phyloP scores from a whole-genome alignment of 2,888 invertebrate genomes.

The Eristalinus sepulchralis region DNA sequence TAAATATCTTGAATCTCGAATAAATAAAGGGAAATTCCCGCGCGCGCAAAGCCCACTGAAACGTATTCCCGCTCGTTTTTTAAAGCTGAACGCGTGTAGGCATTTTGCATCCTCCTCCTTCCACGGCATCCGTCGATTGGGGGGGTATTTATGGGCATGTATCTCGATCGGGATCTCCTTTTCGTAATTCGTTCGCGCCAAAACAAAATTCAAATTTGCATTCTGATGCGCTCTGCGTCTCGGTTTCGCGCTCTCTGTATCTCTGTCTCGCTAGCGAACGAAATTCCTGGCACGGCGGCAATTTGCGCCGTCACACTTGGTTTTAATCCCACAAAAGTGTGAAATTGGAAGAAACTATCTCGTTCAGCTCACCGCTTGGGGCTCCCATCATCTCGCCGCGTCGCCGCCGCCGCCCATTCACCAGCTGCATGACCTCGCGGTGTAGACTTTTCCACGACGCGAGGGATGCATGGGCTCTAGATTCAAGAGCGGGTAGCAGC shows the following conservation, averaged over 20 bases:
- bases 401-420: background rate
- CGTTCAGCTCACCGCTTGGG: constrained; percentile 1
- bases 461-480: background rate
- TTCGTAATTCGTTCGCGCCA: constrained; percentile 63
- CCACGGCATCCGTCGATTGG: constrained; percentile 15
- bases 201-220: constrained; percentile 69
- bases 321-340: constrained; percentile 67
- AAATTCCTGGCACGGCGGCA: constrained; percentile 49
- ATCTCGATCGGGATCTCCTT: constrained; percentile 57
- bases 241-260: background rate
- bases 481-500: constrained; percentile 35
- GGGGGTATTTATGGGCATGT: constrained; percentile 13
- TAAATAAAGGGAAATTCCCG: constrained; percentile 32
- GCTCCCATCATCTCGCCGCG: background rate
- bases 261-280: background rate
- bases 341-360: constrained; percentile 62
- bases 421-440: constrained; percentile 42
- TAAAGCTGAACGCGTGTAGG: constrained; percentile 51
- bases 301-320: constrained; percentile 66
- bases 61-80: constrained; percentile 35
- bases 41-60: constrained; percentile 25
- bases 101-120: constrained; percentile 37
- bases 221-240: background rate
- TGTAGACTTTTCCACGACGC: constrained; percentile 17
- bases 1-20: constrained; percentile 35